Base-by-base conservation (phyloP, 1,140 invertebrate genomes). In the Musca vetustissima region DNA sequence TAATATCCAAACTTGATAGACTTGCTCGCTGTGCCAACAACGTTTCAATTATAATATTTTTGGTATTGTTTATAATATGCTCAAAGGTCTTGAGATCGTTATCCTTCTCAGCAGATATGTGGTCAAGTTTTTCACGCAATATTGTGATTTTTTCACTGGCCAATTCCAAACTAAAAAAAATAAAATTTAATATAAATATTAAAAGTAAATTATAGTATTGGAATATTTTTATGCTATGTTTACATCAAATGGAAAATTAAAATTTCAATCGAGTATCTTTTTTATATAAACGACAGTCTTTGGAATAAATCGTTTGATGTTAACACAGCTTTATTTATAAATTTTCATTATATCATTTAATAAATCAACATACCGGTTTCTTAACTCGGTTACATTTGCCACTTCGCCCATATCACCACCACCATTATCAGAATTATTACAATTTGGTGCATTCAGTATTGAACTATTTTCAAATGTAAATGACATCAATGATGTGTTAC, bases 81-180 rank as follows among this genome's bases (percentile, higher is more conserved):
- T 80, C 73, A 52, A 81, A 81, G 48, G 79, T 72, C 53, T 77
- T 78, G 25, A 75, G 70, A 72, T 81, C 79, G 15, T 69, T 72
- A 0, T 72, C 64, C 55, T 81, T 81, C 43, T 82, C 80, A 6
- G 73, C 71, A 2, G 69, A 72, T 3, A 81, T 14, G 19, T 75
- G 73, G 0, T 73, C 70, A 0, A 82, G 57, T 48, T 81, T 80
- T 24, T 80, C 77, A 0, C 70, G 74, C 1, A 82, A 50, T 70
- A 79, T 72, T 25, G 73, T 70, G 11, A 81, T 78, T 65, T 79
- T 79, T 32, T 82, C 80, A n/a, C 76, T 72, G 1, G 80, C 75
- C 53, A 79, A 57, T 66, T 82, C 79, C 55, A 82, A 66, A 64
- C 77, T 81, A 43, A 55, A 25, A 53, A 52, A 7, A 15, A n/a